Conservation (phyloP, 2,888 invertebrate genomes). For the Drosophila longiperda region DNA sequence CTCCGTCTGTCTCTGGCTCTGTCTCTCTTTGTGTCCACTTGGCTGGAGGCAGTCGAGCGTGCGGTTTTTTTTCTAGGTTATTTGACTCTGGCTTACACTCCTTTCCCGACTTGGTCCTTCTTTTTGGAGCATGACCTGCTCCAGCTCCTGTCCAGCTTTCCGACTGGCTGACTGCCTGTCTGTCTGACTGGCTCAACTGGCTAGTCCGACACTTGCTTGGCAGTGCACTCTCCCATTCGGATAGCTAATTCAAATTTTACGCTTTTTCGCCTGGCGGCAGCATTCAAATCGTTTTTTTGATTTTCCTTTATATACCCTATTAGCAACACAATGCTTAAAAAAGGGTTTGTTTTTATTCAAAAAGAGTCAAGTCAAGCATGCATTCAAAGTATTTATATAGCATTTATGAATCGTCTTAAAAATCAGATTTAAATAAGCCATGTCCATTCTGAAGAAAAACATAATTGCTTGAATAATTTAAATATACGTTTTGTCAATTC, state of each 20-base stretch:
- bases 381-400: neutral
- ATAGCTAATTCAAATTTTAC: conserved; percentile 69
- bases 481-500: neutral
- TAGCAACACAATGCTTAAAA: neutral
- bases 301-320: conserved; percentile 30
- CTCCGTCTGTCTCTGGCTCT: neutral
- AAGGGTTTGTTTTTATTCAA: neutral
- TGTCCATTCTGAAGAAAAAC: neutral
- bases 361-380: neutral
- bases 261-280: conserved; percentile 41
- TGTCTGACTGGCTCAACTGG: conserved; percentile 13
- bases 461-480: neutral
- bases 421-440: neutral
- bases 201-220: conserved; percentile 53
- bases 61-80: conserved; percentile 76
- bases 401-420: neutral
- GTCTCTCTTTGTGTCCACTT: conserved; percentile 2
- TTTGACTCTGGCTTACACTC: conserved; percentile 41
- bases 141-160: conserved; percentile 16
- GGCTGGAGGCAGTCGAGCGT: conserved; percentile 66
- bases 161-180: conserved; percentile 8
- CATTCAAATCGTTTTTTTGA: conserved; percentile 22
- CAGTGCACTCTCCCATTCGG: conserved; percentile 53
- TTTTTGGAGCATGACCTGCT: neutral
- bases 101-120: conserved; percentile 11